Base-by-base conservation (phyloP, 2,113 vertebrate species). In the Brachionichthys hirsutus region DNA sequence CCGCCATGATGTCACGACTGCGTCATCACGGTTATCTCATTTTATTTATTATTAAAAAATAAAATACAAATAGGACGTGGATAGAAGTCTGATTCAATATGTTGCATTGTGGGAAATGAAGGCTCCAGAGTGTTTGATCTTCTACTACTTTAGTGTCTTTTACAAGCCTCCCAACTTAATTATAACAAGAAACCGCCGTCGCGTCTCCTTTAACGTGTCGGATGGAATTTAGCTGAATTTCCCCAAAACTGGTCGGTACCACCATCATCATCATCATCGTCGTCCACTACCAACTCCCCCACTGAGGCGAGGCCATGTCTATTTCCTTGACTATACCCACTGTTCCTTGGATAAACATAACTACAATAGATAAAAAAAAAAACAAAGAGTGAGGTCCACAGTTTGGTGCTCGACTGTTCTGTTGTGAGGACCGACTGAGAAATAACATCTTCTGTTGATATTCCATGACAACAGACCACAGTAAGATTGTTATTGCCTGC, bases 331-430 rank as follows among this genome's bases (percentile, higher is more conserved):
- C 47, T 45, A 70, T 60, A 66, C 43, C 65, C 19, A 50, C 2
- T 0, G 49, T 64, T 67, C 35, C 45, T 77, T 42, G 16, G 54
- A 77, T 64, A 84, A 77, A 78, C 77, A 77, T 3, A 41, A 63
- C 16, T 47, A 69, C 78, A 80, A 85, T 57, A 62, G 62, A 69
- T 69, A 48, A 54, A 67, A 63, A 71, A 58, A n/a, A n/a, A 56
- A 65, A 77, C 51, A 67, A 83, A 67, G 60, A 53, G 68, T 66
- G 67, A 85, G 75, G 71, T 77, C 79, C 75, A 81, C 75, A 57
- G 75, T 79, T 75, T 82, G 40, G 56, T 87, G 80, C 90, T 83
- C 85, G 89, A 86, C 85, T 80, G 75, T 86, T 80, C 82, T 88
- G 89, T 90, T 91, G 82, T 77, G 73, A 88, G 73, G 52, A 81